Percentiles rank a stretch among this genome's conserved stretches.
phyloP scores from a whole-genome alignment of 2,113 vertebrate species.

The Morphnarchus princeps region DNA sequence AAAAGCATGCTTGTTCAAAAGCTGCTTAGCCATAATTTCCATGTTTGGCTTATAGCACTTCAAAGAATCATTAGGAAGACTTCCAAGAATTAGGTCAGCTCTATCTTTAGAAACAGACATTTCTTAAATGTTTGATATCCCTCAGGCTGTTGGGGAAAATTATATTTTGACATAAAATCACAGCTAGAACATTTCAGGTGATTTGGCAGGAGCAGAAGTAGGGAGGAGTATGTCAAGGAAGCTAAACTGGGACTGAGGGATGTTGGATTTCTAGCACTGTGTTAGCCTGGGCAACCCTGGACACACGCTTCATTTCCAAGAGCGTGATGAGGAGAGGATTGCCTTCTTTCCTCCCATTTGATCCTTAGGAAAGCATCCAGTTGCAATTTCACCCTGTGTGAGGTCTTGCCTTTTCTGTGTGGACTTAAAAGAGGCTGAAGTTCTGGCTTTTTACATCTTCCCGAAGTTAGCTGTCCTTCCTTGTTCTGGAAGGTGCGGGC shows the following conservation, averaged over 20 bases:
- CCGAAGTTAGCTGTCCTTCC: neutral
- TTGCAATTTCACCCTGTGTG: neutral
- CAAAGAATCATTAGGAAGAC: slow-evolving; percentile 43
- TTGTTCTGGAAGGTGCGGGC: neutral
- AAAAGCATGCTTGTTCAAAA: slow-evolving; percentile 36
- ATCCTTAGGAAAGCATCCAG: neutral
- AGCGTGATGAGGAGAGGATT: neutral
- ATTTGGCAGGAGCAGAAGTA: neutral
- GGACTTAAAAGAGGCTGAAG: neutral
- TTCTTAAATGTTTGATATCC: slow-evolving; percentile 27
- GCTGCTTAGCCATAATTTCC: slow-evolving; percentile 25
- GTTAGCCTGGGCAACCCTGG: neutral
- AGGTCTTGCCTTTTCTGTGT: neutral
- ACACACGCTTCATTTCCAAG: neutral
- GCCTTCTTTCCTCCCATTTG: neutral
- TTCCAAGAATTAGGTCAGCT: slow-evolving; percentile 43
- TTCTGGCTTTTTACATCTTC: neutral
- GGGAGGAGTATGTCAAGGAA: neutral
- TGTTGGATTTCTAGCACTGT: neutral
- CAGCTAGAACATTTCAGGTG: slow-evolving; percentile 17
- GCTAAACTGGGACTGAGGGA: neutral
- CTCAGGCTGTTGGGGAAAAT: neutral
- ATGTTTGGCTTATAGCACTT: slow-evolving; percentile 18
- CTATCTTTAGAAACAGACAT: slow-evolving; percentile 43
- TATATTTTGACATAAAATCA: slow-evolving; percentile 6